Conservation (phyloP, 2,888 invertebrate genomes). For the Chymomyza amoena region DNA sequence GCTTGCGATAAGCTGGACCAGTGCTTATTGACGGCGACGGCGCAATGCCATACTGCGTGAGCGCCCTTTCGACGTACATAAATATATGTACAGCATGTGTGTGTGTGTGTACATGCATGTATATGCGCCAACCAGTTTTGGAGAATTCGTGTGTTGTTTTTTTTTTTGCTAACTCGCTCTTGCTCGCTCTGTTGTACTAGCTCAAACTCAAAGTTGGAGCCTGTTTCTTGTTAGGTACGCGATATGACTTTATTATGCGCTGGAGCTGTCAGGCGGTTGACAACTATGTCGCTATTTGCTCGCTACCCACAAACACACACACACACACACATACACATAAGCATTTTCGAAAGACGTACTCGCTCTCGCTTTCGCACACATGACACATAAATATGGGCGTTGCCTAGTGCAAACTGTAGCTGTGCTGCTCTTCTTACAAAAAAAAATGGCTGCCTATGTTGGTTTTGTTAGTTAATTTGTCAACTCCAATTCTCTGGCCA, state of each 20-base stretch:
- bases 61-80: not conserved
- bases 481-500: slow-evolving; percentile 33
- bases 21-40: not conserved
- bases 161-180: slow-evolving; percentile 7
- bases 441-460: slow-evolving; percentile 69
- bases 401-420: slow-evolving; percentile 29
- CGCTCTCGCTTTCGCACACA: slow-evolving; percentile 13
- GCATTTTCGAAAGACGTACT: not conserved
- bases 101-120: not conserved
- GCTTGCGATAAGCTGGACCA: slow-evolving; percentile 34
- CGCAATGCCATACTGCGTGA: slow-evolving; percentile 2
- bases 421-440: slow-evolving; percentile 45
- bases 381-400: slow-evolving; percentile 38
- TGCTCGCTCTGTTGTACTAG: slow-evolving; percentile 1
- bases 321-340: not conserved
- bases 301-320: slow-evolving; percentile 4
- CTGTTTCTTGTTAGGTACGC: slow-evolving; percentile 73
- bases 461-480: slow-evolving; percentile 64
- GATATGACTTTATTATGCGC: slow-evolving; percentile 74
- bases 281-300: slow-evolving; percentile 66
- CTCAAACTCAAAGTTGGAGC: slow-evolving; percentile 33
- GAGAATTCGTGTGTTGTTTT: slow-evolving; percentile 23
- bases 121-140: slow-evolving; percentile 61
- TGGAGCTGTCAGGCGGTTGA: slow-evolving; percentile 72
- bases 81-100: not conserved